These are phyloP conservation scores for Fulmarus glacialis DNA, from an alignment of 2,113 vertebrate genomes.

Conservation along the genomic window DNA sequence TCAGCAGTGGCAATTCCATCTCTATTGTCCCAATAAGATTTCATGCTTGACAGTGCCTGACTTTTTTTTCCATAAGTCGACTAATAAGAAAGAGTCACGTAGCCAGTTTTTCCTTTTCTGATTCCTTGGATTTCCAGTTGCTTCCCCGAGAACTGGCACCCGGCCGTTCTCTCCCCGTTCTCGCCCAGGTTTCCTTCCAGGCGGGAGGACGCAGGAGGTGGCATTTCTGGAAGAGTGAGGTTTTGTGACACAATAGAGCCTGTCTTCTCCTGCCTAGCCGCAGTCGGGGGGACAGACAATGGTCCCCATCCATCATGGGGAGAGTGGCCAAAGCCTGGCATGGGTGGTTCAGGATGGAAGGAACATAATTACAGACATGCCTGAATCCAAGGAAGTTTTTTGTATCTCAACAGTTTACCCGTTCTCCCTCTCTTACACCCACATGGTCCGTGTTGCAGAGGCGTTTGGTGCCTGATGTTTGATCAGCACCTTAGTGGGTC, in stretches of 20 bases:
- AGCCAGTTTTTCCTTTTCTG: background rate
- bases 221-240: background rate
- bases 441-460: rapidly evolving
- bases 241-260: background rate
- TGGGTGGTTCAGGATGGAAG: rapidly evolving
- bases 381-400: background rate
- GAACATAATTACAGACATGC: background rate
- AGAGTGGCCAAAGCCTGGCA: background rate
- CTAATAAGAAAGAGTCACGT: conserved; percentile 10
- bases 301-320: background rate
- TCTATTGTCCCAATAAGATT: conserved; percentile 60
- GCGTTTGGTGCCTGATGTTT: background rate
- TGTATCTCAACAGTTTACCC: background rate
- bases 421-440: background rate
- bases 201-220: background rate
- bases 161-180: background rate
- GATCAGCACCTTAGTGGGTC: background rate
- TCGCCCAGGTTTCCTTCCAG: background rate
- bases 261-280: background rate
- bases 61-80: background rate
- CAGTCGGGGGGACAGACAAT: rapidly evolving
- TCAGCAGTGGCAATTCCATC: conserved; percentile 57
- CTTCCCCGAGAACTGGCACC: background rate
- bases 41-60: conserved; percentile 39
- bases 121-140: background rate